Percentiles rank a stretch among this genome's conserved stretches.
Conservation (phyloP, 2,113 vertebrate species). For the Chitala chitala region DNA sequence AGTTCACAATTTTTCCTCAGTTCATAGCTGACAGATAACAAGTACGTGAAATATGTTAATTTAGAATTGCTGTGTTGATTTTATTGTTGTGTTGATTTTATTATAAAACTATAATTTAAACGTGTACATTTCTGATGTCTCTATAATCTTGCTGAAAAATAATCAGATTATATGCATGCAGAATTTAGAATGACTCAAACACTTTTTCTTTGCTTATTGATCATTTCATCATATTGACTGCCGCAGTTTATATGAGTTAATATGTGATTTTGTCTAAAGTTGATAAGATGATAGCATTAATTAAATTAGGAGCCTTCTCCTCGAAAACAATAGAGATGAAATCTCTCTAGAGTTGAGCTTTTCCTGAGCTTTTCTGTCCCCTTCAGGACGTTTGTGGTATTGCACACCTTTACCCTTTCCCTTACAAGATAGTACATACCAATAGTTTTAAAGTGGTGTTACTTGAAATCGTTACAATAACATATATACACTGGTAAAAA, state of each 20-base stretch:
- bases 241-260: conserved; percentile 36
- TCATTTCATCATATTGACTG: conserved; percentile 12
- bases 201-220: neutral
- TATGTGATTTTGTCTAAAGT: conserved; percentile 67
- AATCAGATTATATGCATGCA: neutral
- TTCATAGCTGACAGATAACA: too few species aligned
- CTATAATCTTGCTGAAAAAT: neutral
- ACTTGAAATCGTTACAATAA: too few species aligned
- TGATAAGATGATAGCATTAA: conserved; percentile 62
- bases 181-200: neutral
- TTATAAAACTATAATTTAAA: too few species aligned
- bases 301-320: conserved; percentile 68
- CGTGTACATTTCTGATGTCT: neutral
- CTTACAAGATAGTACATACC: conserved; percentile 18
- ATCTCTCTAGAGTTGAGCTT: conserved; percentile 41
- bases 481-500: too few species aligned
- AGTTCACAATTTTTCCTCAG: too few species aligned
- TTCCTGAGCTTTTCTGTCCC: conserved; percentile 59
- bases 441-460: neutral
- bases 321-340: conserved; percentile 55
- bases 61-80: neutral
- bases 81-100: too few species aligned
- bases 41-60: too few species aligned
- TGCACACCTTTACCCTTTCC: conserved; percentile 29
- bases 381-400: conserved; percentile 47